phyloP scores from a whole-genome alignment of 2,888 invertebrate species.

The Thymelicus acteon region DNA sequence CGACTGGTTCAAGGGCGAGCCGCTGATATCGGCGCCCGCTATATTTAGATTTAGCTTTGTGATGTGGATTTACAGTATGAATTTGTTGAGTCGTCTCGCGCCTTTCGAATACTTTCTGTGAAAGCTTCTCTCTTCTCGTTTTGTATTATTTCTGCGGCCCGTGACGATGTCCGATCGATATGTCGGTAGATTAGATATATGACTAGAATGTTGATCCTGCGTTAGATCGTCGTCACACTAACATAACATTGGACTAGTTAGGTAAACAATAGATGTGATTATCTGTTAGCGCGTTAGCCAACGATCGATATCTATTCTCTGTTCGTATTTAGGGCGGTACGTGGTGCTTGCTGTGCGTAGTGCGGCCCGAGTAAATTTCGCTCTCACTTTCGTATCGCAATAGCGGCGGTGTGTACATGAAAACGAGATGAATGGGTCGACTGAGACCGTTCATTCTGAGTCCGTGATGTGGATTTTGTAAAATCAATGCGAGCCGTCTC shows the following conservation, averaged over 20 bases:
- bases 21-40: conserved; percentile 84
- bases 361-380: conserved; percentile 77
- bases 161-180: not conserved
- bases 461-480: conserved; percentile 80
- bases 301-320: conserved; percentile 64
- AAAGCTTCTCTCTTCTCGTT: not conserved
- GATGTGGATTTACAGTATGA: conserved; percentile 69
- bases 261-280: conserved; percentile 43
- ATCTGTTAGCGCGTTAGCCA: conserved; percentile 52
- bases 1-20: conserved; percentile 85
- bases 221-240: not conserved
- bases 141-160: not conserved
- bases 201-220: not conserved
- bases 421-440: conserved; percentile 83
- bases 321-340: conserved; percentile 69
- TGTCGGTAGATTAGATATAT: not conserved
- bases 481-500: conserved; percentile 79
- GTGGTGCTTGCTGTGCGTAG: conserved; percentile 67
- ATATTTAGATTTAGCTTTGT: conserved; percentile 84
- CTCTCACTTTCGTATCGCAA: conserved; percentile 83
- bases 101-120: conserved; percentile 13
- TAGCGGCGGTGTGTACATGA: conserved; percentile 77
- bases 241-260: conserved; percentile 15
- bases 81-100: conserved; percentile 42
- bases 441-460: conserved; percentile 78